Evolutionary conservation across 2,888 invertebrate species (phyloP), one percentile per base, ranked within the genome.

Genomic region (Xanthorhoe spadicearia): DNA sequence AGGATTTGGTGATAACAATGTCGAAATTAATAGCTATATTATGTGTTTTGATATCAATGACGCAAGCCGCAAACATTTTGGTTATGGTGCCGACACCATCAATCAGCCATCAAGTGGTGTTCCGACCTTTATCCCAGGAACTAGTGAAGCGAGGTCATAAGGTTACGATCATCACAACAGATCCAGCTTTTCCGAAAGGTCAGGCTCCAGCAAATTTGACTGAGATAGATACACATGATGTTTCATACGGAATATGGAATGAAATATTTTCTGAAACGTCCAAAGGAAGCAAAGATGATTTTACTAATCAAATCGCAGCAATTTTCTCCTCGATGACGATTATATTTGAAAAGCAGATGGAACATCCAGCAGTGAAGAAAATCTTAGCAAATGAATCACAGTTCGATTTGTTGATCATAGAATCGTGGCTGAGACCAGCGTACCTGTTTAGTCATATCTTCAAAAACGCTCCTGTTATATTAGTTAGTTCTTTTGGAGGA

Each of bases 391-490:
- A 66, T 38, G 74, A 74, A 7, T 71, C 76, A 51, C 73, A 79
- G 10, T 94, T 89, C 64, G 94, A 94, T 77, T 68, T 90, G 9
- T 75, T 91, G 1, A 70, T 93, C 13, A 69, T 82, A 0, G 93
- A 94, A 70, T 73, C 78, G 46, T 66, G 85, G 75, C 76, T 8
- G 4, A 84, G 86, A 0, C 19, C 82, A 0, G 69, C 81, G 32
- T 78, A 80, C 50, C 81, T 81, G 0, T 81, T 93, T 9, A 38
- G 38, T 2, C 7, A 82, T 84, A 1, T 53, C 0, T 71, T 71
- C n/a, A 77, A 77, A 53, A 58, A 62, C 15, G 64, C 61, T 6
- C 78, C 77, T 2, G 68, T 70, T 0, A 72, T 78, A 18, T 62
- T 61, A n/a, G 35, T 77, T 1, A 76, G 76, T 58, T 76, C 72